phyloP scores from a whole-genome alignment of 2,888 invertebrate genomes.

The Lithophane leautieri region DNA sequence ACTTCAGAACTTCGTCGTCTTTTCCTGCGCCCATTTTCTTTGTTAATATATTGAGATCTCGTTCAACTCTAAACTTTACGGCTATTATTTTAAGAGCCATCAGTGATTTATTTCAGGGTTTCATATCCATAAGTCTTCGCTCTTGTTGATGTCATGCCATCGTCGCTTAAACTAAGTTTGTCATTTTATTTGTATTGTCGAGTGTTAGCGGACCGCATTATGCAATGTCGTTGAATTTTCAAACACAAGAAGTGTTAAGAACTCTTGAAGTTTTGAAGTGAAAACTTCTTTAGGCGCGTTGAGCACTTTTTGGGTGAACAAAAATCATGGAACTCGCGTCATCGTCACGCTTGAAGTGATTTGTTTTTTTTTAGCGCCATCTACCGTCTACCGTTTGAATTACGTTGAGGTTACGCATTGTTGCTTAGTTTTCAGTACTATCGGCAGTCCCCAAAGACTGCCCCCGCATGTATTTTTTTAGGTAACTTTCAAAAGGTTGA shows the following conservation, averaged over 20 bases:
- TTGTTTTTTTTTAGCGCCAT: too few species aligned
- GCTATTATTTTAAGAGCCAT: conserved; percentile 25
- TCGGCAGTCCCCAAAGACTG: too few species aligned
- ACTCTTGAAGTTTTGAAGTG: conserved; percentile 26
- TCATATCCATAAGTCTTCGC: conserved; percentile 7
- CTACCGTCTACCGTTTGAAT: too few species aligned
- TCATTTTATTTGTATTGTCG: conserved; percentile 65
- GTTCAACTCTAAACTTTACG: conserved; percentile 45
- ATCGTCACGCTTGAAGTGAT: too few species aligned
- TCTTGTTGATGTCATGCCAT: conserved; percentile 9
- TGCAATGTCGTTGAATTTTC: conserved; percentile 47
- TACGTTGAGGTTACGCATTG: too few species aligned
- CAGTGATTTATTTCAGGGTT: not conserved
- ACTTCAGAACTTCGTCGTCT: conserved; percentile 29
- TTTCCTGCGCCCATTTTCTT: conserved; percentile 50
- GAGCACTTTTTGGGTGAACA: too few species aligned
- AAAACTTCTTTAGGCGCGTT: too few species aligned
- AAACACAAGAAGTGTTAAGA: conserved; percentile 26
- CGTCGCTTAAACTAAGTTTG: conserved; percentile 13
- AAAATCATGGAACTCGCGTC: too few species aligned
- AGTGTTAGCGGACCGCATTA: conserved; percentile 59
- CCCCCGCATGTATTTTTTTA: too few species aligned
- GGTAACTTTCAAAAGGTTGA: conserved; percentile 37
- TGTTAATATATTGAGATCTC: conserved; percentile 25
- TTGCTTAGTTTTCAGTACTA: too few species aligned